Conservation (phyloP, 1,140 invertebrate genomes). For the Diorhabda elongata region DNA sequence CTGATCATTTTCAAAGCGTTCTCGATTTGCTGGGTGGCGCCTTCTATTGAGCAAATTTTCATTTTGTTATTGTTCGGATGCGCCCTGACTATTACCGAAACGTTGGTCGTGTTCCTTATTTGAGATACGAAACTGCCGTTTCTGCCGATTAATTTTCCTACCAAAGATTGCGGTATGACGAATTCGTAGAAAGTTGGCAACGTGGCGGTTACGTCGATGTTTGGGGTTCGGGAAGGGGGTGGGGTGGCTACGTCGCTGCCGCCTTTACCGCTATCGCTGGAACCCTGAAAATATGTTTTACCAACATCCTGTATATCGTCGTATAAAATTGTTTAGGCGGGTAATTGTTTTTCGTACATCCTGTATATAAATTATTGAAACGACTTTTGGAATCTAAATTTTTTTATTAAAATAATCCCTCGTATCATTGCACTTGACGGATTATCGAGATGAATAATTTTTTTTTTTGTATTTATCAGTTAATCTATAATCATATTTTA, state of each 20-base stretch:
- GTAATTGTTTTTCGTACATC: no score
- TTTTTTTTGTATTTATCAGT: no score
- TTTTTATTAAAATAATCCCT: no score
- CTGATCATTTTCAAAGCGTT: slow-evolving; percentile 77
- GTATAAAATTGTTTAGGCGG: no score
- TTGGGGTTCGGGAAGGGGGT: slow-evolving; percentile 47
- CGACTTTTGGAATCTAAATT: no score
- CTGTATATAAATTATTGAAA: no score
- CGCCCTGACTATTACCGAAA: slow-evolving; percentile 72
- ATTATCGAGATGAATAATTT: no score
- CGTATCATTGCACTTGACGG: no score
- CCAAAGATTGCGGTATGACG: slow-evolving; percentile 70
- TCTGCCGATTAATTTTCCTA: slow-evolving; percentile 84
- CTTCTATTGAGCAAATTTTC: slow-evolving; percentile 57
- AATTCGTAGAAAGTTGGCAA: slow-evolving; percentile 64
- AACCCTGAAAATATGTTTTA: slow-evolving; percentile 52
- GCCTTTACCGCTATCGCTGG: slow-evolving; percentile 73
- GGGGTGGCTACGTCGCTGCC: slow-evolving; percentile 63
- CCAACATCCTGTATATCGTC: no score
- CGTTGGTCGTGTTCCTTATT: slow-evolving; percentile 73
- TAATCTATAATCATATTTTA: no score
- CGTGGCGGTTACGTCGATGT: slow-evolving; percentile 10
- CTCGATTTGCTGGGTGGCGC: slow-evolving; percentile 68
- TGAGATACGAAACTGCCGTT: slow-evolving; percentile 75
- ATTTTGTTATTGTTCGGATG: slow-evolving; percentile 65